Base-by-base conservation (phyloP, 2,797 vertebrate species). In the Silurus aristotelis region DNA sequence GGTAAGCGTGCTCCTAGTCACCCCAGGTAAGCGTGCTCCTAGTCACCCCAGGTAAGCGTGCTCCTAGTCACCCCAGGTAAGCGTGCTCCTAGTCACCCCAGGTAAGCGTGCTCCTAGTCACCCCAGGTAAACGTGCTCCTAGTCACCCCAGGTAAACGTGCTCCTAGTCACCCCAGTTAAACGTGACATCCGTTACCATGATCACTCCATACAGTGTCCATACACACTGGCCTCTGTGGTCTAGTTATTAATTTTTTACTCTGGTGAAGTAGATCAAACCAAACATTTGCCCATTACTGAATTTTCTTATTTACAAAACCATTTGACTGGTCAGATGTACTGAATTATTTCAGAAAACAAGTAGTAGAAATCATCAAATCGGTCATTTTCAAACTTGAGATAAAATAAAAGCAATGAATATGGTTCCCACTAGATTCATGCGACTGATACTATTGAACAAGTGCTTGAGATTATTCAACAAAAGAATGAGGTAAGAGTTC, bases 71-170 rank as follows among this genome's bases (percentile, higher is more conserved):
- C 31, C 31, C 31, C 31, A 31, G 31, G 1, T 31, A 31, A 95
- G 93, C 48, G 0, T 27, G 27, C 27, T 31, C 31, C 31, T 31
- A 31, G 31, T 31, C 31, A 27, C 27, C 27, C 27, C 27, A 27
- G 31, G 31, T 31, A 31, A n/a, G n/a, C 82, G 94, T 96, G 27
- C 91, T 97, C 66, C 91, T 98, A 85, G 92, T 92, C 6, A 93
- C 92, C 0, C 89, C 95, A 93, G 97, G 97, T 97, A 93, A 95
- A 93, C 48, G 0, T 31, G 31, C 31, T 97, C 66, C 91, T 98
- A 85, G 92, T 92, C 5, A 1, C 31, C 31, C 31, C 31, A 31
- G 31, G 1, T 31, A 31, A 95, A 93, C 48, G 0, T 27, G 27
- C 27, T 31, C 31, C 31, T 31, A 31, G 31, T 31, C 31, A 27